phyloP scores from a whole-genome alignment of 2,113 vertebrate species.

The Phyllopteryx taeniolatus region DNA sequence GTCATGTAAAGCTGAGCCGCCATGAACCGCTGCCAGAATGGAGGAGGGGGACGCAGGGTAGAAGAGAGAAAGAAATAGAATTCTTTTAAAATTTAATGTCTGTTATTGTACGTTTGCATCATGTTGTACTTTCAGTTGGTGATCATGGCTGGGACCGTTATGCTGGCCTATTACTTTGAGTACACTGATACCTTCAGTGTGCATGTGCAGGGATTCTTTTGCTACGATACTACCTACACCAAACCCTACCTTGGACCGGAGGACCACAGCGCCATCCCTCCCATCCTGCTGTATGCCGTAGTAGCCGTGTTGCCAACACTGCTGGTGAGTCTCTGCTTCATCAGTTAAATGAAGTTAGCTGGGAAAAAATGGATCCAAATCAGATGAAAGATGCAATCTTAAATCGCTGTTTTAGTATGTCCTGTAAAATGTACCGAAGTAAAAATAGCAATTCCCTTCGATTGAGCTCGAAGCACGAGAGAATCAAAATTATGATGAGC shows the following conservation, averaged over 20 bases:
- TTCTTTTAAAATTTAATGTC: constrained; percentile 57
- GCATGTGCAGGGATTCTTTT: constrained; percentile 95
- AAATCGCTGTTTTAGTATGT: neutral
- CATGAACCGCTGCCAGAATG: constrained; percentile 51
- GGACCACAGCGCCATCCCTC: constrained; percentile 88
- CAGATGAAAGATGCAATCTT: neutral
- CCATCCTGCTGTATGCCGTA: constrained; percentile 85
- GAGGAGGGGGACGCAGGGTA: constrained; percentile 61
- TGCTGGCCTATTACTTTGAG: constrained; percentile 97
- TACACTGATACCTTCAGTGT: constrained; percentile 95
- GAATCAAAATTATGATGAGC: neutral
- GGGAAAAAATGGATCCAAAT: neutral
- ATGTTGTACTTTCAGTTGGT: constrained; percentile 99
- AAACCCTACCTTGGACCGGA: constrained; percentile 93
- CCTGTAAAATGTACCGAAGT: neutral
- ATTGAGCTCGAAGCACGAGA: neutral
- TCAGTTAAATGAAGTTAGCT: neutral
- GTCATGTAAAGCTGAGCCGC: constrained; percentile 35
- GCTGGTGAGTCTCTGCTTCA: constrained; percentile 79
- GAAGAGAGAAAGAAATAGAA: constrained; percentile 13
- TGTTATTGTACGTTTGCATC: constrained; percentile 63
- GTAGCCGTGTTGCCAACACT: constrained; percentile 87
- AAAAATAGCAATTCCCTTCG: neutral
- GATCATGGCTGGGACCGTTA: constrained; percentile 96
- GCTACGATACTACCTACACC: constrained; percentile 90